These are phyloP conservation scores for Microcebus murinus DNA, from an alignment of 2,113 vertebrate species.

Conservation along the genomic window DNA sequence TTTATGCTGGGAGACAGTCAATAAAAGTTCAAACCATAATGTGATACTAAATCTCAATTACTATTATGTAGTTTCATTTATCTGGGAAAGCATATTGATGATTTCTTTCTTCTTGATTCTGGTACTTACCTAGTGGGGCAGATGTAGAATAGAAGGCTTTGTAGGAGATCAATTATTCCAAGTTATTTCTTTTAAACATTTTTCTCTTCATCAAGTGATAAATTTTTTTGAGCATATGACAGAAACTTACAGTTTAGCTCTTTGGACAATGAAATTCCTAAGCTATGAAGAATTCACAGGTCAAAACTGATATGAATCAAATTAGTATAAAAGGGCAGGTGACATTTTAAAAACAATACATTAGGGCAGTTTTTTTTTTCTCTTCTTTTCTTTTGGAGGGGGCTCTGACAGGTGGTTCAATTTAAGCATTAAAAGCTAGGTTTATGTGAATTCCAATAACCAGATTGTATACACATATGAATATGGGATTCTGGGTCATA, in stretches of 20 bases:
- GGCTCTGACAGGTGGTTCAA: neutral
- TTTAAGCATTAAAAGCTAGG: neutral
- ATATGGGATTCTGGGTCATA: neutral
- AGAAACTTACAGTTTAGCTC: neutral
- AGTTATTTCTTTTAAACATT: neutral
- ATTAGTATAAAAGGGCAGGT: neutral
- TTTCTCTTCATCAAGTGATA: neutral
- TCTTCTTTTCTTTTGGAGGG: neutral
- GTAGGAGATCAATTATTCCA: slow-evolving; percentile 51
- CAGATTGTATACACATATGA: neutral
- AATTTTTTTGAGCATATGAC: neutral
- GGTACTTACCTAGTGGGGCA: slow-evolving; percentile 38
- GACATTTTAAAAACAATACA: neutral
- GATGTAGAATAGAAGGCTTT: slow-evolving; percentile 46
- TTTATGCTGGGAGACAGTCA: slow-evolving; percentile 74
- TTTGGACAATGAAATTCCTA: neutral
- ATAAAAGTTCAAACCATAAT: slow-evolving; percentile 81
- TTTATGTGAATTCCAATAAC: neutral
- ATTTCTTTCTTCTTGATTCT: slow-evolving; percentile 70
- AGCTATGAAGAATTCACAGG: neutral
- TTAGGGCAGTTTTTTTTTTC: neutral
- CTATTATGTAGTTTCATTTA: slow-evolving; percentile 64
- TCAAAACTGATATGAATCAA: slow-evolving; percentile 30
- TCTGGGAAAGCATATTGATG: slow-evolving; percentile 78
- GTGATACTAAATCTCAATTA: slow-evolving; percentile 76